Base-by-base conservation (phyloP, 2,113 vertebrate genomes). In the Passer montanus region DNA sequence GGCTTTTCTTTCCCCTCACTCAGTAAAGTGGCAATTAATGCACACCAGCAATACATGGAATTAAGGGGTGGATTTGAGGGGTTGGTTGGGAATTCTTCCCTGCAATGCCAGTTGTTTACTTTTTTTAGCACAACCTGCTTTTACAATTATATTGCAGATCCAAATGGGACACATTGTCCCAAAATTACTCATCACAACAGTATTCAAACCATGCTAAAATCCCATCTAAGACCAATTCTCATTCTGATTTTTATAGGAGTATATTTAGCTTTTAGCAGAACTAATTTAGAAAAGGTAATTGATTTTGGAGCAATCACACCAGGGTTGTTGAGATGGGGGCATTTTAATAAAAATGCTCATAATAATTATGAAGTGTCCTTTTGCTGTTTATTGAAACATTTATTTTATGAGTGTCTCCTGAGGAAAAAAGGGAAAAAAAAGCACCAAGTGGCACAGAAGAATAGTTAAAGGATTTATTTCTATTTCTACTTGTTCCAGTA, bases 201-300 rank as follows among this genome's bases (percentile, higher is more conserved):
- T 41, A 27, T 31, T 69, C 33, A 87, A 91, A 72, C 23, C 53
- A 43, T 9, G 28, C 3, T 69, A 75, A 87, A 87, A 56, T 31
- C 18, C 46, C 62, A 78, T 46, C 59, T 17, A 69, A 79, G 53
- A 21, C 52, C 80, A 66, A 60, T 92, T 83, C 84, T 80, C 35
- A 77, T 87, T 89, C 28, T 49, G 14, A 18, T 27, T 35, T 93
- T 94, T 75, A 63, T 26, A 68, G 27, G 30, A 41, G 18, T 33
- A 13, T 77, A 68, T 84, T 87, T 95, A 78, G 78, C 69, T 92
- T 85, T 93, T 88, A 90, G 72, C 84, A 94, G 84, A 96, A 93
- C 59, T 95, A 92, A 96, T 94, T 96, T 83, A 83, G 63, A 81
- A 78, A 58, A 67, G 30, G 63, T 78, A 78, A 85, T 89, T 95